Evolutionary conservation across 1,140 invertebrate species (phyloP).

Genomic region (Cydia fagiglandana): DNA sequence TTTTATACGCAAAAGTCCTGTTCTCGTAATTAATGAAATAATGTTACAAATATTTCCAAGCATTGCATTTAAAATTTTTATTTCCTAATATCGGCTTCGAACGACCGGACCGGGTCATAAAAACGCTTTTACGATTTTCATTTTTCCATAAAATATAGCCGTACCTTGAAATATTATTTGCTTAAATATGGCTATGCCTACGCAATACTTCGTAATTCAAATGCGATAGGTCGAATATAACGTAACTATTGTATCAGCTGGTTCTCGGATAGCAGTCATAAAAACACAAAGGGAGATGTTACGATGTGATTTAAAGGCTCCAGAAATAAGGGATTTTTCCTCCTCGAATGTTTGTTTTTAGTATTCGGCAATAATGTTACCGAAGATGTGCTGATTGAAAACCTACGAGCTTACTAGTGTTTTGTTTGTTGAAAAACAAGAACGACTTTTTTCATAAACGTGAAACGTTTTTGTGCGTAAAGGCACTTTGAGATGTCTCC

Average conservation of each 20-base stretch:
- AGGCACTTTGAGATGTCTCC: not conserved
- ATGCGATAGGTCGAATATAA: slow-evolving; percentile 30
- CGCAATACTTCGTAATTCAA: not conserved
- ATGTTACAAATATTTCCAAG: no score
- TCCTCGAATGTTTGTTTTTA: slow-evolving; percentile 23
- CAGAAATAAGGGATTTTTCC: slow-evolving; percentile 15
- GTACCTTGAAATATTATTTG: not conserved
- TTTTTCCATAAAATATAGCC: not conserved
- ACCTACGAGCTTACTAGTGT: not conserved
- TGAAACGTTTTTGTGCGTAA: not conserved
- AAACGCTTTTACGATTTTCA: slow-evolving; percentile 12
- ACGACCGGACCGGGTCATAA: not conserved
- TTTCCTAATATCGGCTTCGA: not conserved
- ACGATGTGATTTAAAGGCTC: slow-evolving; percentile 30
- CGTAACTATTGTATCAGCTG: slow-evolving; percentile 29
- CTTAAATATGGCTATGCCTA: not conserved
- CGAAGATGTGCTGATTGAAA: slow-evolving; percentile 27
- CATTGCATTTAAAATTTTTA: no score
- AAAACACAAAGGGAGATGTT: slow-evolving; percentile 31
- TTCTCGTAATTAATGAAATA: no score
- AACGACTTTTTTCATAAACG: not conserved
- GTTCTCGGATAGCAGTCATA: slow-evolving; percentile 31
- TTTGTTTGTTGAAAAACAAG: not conserved
- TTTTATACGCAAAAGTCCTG: no score
- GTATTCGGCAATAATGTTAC: slow-evolving; percentile 28